Evolutionary conservation across 2,113 vertebrate genomes (phyloP).

Genomic region (Cyphomyrus discorhynchus): DNA sequence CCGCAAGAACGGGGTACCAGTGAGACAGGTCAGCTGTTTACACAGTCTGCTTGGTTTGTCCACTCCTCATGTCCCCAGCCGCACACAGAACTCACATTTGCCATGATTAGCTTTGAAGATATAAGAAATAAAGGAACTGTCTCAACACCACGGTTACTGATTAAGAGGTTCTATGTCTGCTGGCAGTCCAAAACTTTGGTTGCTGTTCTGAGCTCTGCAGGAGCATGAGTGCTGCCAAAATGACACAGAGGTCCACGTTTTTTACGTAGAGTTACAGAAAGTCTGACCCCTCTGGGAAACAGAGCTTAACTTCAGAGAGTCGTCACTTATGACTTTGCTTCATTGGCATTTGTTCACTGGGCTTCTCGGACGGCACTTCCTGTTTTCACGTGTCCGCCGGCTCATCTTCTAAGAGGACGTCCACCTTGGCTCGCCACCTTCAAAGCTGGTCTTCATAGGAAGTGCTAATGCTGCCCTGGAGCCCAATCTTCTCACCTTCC

Average conservation of each 20-base stretch:
- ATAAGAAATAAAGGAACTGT: background rate
- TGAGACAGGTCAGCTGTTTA: background rate
- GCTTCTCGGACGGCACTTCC: background rate
- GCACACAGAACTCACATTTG: constrained; percentile 22
- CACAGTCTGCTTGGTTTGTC: constrained; percentile 24
- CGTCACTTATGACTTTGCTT: background rate
- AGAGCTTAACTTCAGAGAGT: background rate
- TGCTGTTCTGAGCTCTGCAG: background rate
- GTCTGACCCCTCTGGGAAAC: background rate
- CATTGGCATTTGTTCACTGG: background rate
- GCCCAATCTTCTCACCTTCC: background rate
- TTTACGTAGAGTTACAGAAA: background rate
- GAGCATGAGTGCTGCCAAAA: background rate
- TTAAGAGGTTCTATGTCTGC: background rate
- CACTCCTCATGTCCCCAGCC: constrained; percentile 20
- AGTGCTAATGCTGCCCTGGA: background rate
- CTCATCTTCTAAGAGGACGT: background rate
- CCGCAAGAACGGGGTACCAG: background rate
- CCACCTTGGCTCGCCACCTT: background rate
- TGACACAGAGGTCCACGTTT: background rate
- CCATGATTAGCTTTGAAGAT: constrained; percentile 11
- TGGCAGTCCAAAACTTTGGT: constrained; percentile 1
- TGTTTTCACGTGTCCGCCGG: background rate
- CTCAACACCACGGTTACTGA: background rate
- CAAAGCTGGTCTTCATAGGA: background rate